Base-by-base conservation (phyloP, 2,113 vertebrate species). In the Porphyrio hochstetteri region DNA sequence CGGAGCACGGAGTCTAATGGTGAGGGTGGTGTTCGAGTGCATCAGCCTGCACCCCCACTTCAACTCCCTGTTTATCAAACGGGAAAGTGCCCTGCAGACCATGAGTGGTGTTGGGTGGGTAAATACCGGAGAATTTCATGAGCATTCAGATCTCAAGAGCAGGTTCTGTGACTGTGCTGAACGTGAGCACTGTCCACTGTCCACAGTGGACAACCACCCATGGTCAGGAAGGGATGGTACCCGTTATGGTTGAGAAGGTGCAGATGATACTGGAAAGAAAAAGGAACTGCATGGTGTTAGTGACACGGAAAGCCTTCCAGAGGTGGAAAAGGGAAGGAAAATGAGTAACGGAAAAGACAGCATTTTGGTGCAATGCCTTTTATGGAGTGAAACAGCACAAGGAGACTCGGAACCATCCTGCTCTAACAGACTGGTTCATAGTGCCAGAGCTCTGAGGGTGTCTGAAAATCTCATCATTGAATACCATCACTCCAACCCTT, bases 41-140 rank as follows among this genome's bases (percentile, higher is more conserved):
- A 38, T 7, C n/a, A 29, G 21, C 15, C 56, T 0, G 1, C 1
- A 14, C 4, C n/a, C 46, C 50, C 16, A 7, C 16, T 53, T 25
- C 35, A 40, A 5, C 11, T 28, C 42, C 29, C 4, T 8, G 27
- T 14, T 25, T 13, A 50, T 24, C 53, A 24, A 42, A 21, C 0
- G 35, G 67, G 35, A 60, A 42, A 78, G n/a, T 2, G 8, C 4
- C 2, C 44, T 19, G 63, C 28, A 68, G 53, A 28, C 1, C 56
- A 25, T 1, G 0, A 3, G 63, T 48, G 53, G 4, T 7, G 2
- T 1, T 4, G 24, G 12, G 12, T 3, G 24, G 11, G 21, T 2
- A 13, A 46, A 16, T 2, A 29, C 11, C 38, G 53, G 33, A 13
- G 16, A 20, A 11, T 1, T 27, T 18, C 68, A 24, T 0, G 4